Conservation (phyloP, 2,888 invertebrate species). For the Oscheius myriophilus region DNA sequence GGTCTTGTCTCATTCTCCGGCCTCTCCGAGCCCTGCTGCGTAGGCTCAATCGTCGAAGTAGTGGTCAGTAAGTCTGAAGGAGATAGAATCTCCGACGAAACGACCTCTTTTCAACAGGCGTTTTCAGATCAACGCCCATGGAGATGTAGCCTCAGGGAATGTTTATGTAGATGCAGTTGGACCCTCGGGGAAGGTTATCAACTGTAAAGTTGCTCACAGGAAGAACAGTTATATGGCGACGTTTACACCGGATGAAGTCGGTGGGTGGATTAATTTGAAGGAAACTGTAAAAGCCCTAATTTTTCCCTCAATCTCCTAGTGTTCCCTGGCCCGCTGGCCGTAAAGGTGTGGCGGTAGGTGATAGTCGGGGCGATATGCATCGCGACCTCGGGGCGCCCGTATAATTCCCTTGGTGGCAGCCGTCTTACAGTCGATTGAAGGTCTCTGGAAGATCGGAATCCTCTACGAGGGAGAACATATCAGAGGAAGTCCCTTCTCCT, state of each 20-base stretch:
- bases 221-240: constrained; percentile 91
- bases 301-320: no score
- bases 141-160: constrained; percentile 77
- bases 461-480: constrained; percentile 95
- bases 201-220: constrained; percentile 78
- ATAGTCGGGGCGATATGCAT: constrained; percentile 26
- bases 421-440: constrained; percentile 59
- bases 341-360: background rate
- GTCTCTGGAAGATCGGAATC: constrained; percentile 93
- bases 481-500: constrained; percentile 92
- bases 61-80: constrained; percentile 75
- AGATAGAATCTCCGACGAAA: constrained; percentile 9
- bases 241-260: constrained; percentile 95
- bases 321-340: no score
- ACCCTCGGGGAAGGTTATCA: constrained; percentile 84
- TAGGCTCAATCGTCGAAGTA: constrained; percentile 93
- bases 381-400: constrained; percentile 28
- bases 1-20: constrained; percentile 77
- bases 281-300: no score
- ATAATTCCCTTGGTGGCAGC: constrained; percentile 12
- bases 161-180: constrained; percentile 91
- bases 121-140: constrained; percentile 76
- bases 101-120: background rate
- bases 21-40: constrained; percentile 88
- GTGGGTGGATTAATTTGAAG: constrained; percentile 72